Base-by-base conservation (phyloP, 2,888 invertebrate species). In the Deroplatys truncata region DNA sequence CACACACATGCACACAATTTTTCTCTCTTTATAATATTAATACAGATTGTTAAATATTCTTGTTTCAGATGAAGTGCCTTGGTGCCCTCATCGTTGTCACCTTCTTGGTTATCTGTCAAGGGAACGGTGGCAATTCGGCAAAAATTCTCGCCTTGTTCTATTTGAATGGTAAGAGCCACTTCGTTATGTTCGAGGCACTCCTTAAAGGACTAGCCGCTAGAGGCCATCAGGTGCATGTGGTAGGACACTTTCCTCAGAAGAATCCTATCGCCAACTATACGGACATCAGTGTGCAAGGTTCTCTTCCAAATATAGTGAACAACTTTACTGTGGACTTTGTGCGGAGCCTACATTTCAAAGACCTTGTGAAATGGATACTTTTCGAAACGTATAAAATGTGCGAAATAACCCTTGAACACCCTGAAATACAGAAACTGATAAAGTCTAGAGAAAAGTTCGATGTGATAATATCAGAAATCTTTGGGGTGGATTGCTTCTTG, bases 201-300 rank as follows among this genome's bases (percentile, higher is more conserved):
- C 94, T 94, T 7, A 91, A 94, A 85, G 94, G 94, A 91, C 92
- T 95, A 85, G 95, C 94, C 9, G 92, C 92, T 28, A 93, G 94
- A 88, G 95, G 95, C 0, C 95, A 95, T 91, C 94, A 95, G 91
- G 94, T 95, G 0, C 94, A 94, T 4, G 93, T 94, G 1, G 94
- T 95, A 31, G 93, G 94, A 8, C 93, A 94, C 2, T 91, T 93
- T 89, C 93, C 91, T 88, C 88, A 88, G 72, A 91, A 92, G 0
- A 92, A 93, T n/a, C 93, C 93, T 10, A 93, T 94, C 1, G 91
- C 93, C 0, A 94, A 94, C 90, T 94, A 94, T 90, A 89, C 84
- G 25, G 90, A 91, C 84, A 86, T 91, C 25, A 88, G 88, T 85
- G 82, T 91, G 3, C 43, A 84, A 4, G 89, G 86, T 28, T 82